These are phyloP conservation scores for Catharus bicknelli DNA, from an alignment of 2,113 vertebrate species.

Conservation along the genomic window DNA sequence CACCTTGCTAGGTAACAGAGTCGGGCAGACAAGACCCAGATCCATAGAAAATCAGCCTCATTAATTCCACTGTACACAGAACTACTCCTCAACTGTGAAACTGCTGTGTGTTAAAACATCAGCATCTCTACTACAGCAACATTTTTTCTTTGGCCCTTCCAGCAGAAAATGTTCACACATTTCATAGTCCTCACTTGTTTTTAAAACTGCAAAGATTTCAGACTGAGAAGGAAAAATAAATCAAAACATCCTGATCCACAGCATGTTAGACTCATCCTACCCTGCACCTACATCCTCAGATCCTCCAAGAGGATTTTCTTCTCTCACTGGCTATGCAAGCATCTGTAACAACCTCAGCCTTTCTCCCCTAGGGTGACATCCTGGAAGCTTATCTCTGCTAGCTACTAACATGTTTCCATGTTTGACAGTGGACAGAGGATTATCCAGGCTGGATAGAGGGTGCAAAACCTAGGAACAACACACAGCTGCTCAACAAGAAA, in stretches of 20 bases:
- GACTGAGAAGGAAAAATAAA: not conserved
- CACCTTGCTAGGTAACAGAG: not conserved
- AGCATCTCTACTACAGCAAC: not conserved
- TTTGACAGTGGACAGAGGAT: not conserved
- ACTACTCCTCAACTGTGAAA: not conserved
- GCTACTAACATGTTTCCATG: not conserved
- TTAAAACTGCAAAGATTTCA: not conserved
- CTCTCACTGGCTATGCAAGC: not conserved
- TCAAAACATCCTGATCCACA: not conserved
- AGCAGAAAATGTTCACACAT: not conserved
- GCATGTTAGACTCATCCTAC: not conserved
- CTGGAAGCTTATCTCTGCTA: not conserved
- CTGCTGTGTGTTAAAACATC: not conserved
- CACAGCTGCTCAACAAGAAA: not conserved
- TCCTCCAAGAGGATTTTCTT: not conserved
- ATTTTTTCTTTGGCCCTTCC: not conserved
- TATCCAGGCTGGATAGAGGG: not conserved
- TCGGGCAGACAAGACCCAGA: constrained; percentile 14
- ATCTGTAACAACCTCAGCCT: not conserved
- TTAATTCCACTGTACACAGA: not conserved
- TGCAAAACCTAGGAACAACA: not conserved
- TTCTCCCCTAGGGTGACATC: not conserved
- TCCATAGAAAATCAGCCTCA: constrained; percentile 26
- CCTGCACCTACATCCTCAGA: not conserved
- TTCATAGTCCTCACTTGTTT: not conserved